A percentile compares a stretch with the other conserved stretches of the same genome.
Conservation (phyloP, 2,797 vertebrate genomes). For the Bradypodion ventrale region DNA sequence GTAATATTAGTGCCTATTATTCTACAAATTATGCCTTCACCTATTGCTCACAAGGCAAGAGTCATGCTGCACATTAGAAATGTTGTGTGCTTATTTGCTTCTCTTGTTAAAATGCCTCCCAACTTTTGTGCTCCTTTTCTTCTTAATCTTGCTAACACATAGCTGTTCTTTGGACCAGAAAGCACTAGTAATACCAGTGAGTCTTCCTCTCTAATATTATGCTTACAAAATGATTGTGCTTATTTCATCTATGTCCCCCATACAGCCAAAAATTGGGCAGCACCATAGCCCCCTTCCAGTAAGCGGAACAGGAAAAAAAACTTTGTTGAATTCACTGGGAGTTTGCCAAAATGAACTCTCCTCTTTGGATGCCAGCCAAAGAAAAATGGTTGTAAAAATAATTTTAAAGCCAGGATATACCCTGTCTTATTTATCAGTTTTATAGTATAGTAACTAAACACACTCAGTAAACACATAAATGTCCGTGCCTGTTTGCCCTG, state of each 20-base stretch:
- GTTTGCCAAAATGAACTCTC: not conserved
- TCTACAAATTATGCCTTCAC: slow-evolving; percentile 82
- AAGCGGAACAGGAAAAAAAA: too few relatives aligned
- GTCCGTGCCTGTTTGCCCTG: too few relatives aligned
- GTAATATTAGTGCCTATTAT: slow-evolving; percentile 84
- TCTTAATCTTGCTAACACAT: slow-evolving; percentile 21
- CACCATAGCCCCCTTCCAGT: not conserved
- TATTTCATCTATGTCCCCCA: not conserved
- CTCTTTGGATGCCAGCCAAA: not conserved
- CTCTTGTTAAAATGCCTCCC: slow-evolving; percentile 47
- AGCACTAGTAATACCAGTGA: not conserved
- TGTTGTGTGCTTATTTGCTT: slow-evolving; percentile 53
- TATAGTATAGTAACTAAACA: too few relatives aligned
- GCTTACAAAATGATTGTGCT: not conserved
- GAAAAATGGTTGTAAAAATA: not conserved
- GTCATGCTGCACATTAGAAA: slow-evolving; percentile 67
- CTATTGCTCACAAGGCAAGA: slow-evolving; percentile 75
- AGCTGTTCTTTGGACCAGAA: not conserved
- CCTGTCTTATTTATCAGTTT: not conserved
- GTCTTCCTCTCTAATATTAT: not conserved
- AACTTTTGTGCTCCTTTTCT: slow-evolving; percentile 37
- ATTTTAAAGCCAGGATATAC: not conserved
- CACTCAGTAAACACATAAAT: too few relatives aligned
- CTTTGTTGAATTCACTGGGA: not conserved
- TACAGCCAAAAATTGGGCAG: not conserved